phyloP scores from a whole-genome alignment of 2,797 vertebrate genomes.

The Harpagifer antarcticus region DNA sequence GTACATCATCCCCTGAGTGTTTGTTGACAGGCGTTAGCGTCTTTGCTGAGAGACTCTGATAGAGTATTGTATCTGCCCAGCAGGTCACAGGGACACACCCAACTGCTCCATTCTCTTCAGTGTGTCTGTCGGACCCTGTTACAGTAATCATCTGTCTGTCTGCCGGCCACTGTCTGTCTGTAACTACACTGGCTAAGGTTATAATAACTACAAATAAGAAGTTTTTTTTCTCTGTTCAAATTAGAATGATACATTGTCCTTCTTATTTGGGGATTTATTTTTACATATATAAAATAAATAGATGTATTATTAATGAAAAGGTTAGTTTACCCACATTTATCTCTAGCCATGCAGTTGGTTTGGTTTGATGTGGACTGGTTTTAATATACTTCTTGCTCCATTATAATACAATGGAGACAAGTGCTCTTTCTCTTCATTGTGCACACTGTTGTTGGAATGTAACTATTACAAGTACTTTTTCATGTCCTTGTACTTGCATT shows the following conservation, averaged over 20 bases:
- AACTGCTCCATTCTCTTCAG: slow-evolving; percentile 48
- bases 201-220: slow-evolving; percentile 20
- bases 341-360: not conserved
- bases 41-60: slow-evolving; percentile 70
- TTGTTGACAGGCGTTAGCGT: slow-evolving; percentile 69
- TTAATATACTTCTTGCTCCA: not conserved
- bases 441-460: not conserved
- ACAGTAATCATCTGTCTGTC: slow-evolving; percentile 57
- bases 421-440: too few relatives aligned
- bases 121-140: slow-evolving; percentile 59
- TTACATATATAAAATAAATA: not conserved
- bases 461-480: not conserved
- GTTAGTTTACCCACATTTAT: not conserved
- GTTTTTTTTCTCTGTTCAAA: slow-evolving; percentile 9
- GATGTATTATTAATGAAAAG: not conserved
- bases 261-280: not conserved
- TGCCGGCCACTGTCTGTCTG: slow-evolving; percentile 40
- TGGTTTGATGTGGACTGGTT: not conserved
- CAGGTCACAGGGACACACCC: slow-evolving; percentile 81
- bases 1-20: slow-evolving; percentile 67
- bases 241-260: not conserved
- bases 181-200: slow-evolving; percentile 17
- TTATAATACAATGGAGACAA: not conserved
- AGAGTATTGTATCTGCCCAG: slow-evolving; percentile 87
- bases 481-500: not conserved